Percentiles rank a stretch among this genome's conserved stretches.
Evolutionary conservation across 1,140 invertebrate genomes (phyloP).

Genomic region (Littorina saxatilis): DNA sequence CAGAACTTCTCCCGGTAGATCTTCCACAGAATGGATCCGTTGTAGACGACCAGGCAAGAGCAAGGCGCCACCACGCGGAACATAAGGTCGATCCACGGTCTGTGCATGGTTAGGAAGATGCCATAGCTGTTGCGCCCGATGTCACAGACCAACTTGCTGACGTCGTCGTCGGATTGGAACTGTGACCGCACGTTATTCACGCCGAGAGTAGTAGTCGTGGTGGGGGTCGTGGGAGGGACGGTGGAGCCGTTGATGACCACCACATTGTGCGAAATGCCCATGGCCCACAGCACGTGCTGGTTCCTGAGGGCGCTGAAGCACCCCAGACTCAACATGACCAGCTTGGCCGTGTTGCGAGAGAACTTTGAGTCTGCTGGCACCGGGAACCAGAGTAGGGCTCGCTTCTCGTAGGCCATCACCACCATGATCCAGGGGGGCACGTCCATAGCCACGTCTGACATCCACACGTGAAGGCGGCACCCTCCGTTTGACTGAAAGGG

Average conservation of each 20-base stretch:
- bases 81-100: not conserved
- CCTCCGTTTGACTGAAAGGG: not conserved
- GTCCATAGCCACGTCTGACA: constrained; percentile 12
- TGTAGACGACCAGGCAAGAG: not conserved
- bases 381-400: constrained; percentile 15
- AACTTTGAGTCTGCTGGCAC: constrained; percentile 17
- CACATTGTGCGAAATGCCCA: not conserved
- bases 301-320: not conserved
- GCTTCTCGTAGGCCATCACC: constrained; percentile 7
- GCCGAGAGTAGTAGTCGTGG: not conserved
- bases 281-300: no score
- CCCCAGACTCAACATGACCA: not conserved
- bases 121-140: not conserved
- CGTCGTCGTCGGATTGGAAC: not conserved
- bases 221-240: not conserved
- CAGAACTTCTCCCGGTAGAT: not conserved
- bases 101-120: not conserved
- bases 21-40: not conserved
- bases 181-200: not conserved
- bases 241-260: not conserved
- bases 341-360: not conserved
- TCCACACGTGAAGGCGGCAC: not conserved
- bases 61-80: not conserved
- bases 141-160: not conserved
- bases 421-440: constrained; percentile 1